Evolutionary conservation across 2,888 invertebrate species (phyloP).

Genomic region (Oligia latruncula): DNA sequence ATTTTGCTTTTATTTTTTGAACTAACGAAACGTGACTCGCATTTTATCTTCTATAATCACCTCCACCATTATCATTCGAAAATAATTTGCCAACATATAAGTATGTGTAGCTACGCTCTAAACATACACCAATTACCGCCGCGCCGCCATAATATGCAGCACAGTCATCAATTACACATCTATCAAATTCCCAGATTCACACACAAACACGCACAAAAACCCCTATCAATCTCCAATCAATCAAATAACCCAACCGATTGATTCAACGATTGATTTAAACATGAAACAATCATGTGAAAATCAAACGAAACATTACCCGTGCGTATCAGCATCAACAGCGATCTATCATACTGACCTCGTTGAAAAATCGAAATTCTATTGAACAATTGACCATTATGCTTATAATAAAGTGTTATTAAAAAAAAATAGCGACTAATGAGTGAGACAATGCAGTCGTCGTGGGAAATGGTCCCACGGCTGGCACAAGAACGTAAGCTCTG

Average conservation of each 20-base stretch:
- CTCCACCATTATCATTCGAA: slow-evolving; percentile 3
- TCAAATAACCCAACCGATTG: slow-evolving; percentile 48
- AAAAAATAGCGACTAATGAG: slow-evolving; percentile 81
- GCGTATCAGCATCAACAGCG: slow-evolving; percentile 40
- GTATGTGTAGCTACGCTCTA: neutral
- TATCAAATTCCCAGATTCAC: slow-evolving; percentile 43
- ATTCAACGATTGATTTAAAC: slow-evolving; percentile 54
- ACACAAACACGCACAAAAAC: slow-evolving; percentile 38
- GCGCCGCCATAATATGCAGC: slow-evolving; percentile 1
- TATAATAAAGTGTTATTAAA: slow-evolving; percentile 85
- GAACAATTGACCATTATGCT: slow-evolving; percentile 88
- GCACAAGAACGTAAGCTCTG: slow-evolving; percentile 63
- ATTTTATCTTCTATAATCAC: neutral
- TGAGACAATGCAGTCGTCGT: slow-evolving; percentile 80
- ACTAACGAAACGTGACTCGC: neutral
- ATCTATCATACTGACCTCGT: slow-evolving; percentile 73
- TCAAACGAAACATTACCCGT: slow-evolving; percentile 40
- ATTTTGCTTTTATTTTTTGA: neutral
- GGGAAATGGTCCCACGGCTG: slow-evolving; percentile 83
- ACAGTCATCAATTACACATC: slow-evolving; percentile 29
- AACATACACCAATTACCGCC: slow-evolving; percentile 30
- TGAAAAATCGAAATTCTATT: slow-evolving; percentile 72
- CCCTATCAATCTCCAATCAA: slow-evolving; percentile 54
- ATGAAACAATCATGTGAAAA: slow-evolving; percentile 59
- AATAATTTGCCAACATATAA: slow-evolving; percentile 13